Conservation (phyloP, 2,888 invertebrate species). For the Pristionchus japonicus region DNA sequence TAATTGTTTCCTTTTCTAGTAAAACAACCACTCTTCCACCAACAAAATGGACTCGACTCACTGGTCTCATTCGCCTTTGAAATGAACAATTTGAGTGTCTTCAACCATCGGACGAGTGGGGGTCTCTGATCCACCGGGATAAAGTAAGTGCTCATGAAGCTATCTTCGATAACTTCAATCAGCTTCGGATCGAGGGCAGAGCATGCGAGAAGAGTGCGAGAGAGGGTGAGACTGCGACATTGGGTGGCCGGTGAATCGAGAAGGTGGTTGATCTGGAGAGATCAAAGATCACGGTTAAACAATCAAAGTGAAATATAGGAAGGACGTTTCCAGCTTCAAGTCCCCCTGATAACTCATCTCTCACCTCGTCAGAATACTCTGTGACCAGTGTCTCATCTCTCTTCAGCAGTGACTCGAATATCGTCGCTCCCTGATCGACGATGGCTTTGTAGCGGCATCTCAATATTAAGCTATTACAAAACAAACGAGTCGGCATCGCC, state of each 20-base stretch:
- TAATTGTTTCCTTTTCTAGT: not conserved
- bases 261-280: slow-evolving; percentile 17
- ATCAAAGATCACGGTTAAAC: slow-evolving; percentile 1
- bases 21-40: not conserved
- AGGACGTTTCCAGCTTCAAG: too few species aligned
- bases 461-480: not conserved
- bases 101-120: slow-evolving; percentile 39
- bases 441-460: slow-evolving; percentile 43
- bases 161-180: not conserved
- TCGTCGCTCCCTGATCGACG: slow-evolving; percentile 11
- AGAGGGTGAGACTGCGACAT: slow-evolving; percentile 35
- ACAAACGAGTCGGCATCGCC: too few species aligned
- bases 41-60: not conserved
- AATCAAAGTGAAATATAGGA: not conserved
- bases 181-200: not conserved
- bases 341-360: too few species aligned
- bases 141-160: not conserved
- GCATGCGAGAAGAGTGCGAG: slow-evolving; percentile 29
- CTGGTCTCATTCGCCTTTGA: slow-evolving; percentile 33
- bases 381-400: not conserved
- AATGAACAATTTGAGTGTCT: slow-evolving; percentile 39
- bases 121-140: not conserved
- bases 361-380: not conserved
- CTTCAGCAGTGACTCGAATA: slow-evolving; percentile 13
- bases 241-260: not conserved